Base-by-base conservation (phyloP, 2,888 invertebrate species). In the Athalia rosae region DNA sequence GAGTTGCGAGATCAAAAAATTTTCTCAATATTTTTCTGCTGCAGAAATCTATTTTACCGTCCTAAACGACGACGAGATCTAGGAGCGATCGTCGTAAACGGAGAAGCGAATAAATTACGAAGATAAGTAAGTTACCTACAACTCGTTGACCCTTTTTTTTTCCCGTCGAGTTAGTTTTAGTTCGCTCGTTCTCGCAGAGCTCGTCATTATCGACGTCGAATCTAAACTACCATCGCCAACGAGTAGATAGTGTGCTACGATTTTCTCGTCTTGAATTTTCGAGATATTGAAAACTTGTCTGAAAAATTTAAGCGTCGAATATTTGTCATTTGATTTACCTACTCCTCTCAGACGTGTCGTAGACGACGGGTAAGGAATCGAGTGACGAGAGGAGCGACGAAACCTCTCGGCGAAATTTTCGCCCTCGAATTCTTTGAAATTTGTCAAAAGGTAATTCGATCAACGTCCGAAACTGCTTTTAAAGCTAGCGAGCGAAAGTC, bases 391-490 rank as follows among this genome's bases (percentile, higher is more conserved):
- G 8, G 50, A 11, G 8, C 50, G 50, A 28, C 28, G 28, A 28
- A 28, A 28, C 28, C 28, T 28, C n/a, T 28, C 28, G 28, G 28
- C 28, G 28, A 28, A 28, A 28, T 28, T 28, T 28, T 28, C 28
- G 28, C 28, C 28, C 28, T 28, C 50, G 28, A 71, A 71, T 71
- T 58, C 41, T 13, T n/a, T 9, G 15, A 43, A 71, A 71, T 71
- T 71, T 43, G 8, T 13, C 45, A 43, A 11, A 6, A 8, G 28
- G 6, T 58, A 9, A 71, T 71, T 71, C 58, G 45, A 71, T 71
- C 71, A 71, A 71, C 50, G 71, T 71, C 71, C 71, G 45, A 45
- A 53, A 71, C 11, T 56, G 71, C 71, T 71, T 71, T 71, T 45
- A 45, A 8, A 58, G 43, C 58, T 71, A 56, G 13, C 45, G 56